These are phyloP conservation scores for Opisthograptis luteolata DNA, from an alignment of 2,888 invertebrate genomes.

Conservation along the genomic window DNA sequence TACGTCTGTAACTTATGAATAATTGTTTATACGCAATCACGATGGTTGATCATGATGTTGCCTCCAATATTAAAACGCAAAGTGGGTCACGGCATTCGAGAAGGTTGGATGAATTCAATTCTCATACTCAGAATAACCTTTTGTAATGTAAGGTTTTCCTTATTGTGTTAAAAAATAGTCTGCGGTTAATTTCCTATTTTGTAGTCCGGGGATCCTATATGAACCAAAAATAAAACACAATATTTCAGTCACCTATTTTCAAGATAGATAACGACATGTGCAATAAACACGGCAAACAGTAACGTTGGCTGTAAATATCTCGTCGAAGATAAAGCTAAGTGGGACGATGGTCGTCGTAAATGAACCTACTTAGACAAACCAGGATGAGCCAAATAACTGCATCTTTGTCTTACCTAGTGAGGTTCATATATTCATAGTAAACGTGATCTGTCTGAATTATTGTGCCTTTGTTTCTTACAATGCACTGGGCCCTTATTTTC, in stretches of 20 bases:
- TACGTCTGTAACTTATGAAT: slow-evolving; percentile 6
- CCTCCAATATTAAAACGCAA: slow-evolving; percentile 67
- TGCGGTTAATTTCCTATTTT: neutral
- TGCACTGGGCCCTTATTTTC: slow-evolving; percentile 27
- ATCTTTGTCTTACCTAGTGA: slow-evolving; percentile 9
- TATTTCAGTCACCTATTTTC: slow-evolving; percentile 31
- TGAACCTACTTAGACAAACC: slow-evolving; percentile 35
- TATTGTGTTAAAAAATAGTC: slow-evolving; percentile 16
- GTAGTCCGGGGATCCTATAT: neutral
- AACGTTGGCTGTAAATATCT: slow-evolving; percentile 43
- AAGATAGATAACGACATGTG: slow-evolving; percentile 31
- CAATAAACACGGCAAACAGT: slow-evolving; percentile 37
- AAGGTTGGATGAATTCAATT: slow-evolving; percentile 54
- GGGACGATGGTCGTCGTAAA: slow-evolving; percentile 49
- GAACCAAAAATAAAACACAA: slow-evolving; percentile 16
- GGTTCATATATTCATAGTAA: slow-evolving; percentile 1
- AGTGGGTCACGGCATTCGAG: slow-evolving; percentile 73
- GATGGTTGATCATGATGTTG: slow-evolving; percentile 48
- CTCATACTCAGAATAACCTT: slow-evolving; percentile 43
- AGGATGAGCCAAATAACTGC: slow-evolving; percentile 28
- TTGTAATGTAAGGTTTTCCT: slow-evolving; percentile 45
- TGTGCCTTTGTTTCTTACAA: slow-evolving; percentile 23
- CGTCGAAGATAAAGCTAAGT: slow-evolving; percentile 50
- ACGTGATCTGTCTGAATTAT: neutral
- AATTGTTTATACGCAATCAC: slow-evolving; percentile 42